Base-by-base conservation (phyloP, 2,888 invertebrate genomes). In the Eupithecia vulgata region DNA sequence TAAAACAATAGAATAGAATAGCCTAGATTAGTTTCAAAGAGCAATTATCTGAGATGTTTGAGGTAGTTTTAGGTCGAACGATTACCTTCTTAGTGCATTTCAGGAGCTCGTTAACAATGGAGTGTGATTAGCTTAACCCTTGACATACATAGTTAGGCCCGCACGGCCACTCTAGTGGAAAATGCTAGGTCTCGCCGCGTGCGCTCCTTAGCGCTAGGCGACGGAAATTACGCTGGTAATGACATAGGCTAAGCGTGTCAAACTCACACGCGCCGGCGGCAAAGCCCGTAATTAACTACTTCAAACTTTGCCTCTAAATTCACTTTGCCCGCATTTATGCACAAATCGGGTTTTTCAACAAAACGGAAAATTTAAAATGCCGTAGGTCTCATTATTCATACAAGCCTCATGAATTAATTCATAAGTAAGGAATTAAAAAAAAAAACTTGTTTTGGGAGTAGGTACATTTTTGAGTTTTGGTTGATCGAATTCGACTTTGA, bases 91-190 rank as follows among this genome's bases (percentile, higher is more conserved):
- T 78, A 80, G 83, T 84, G 83, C 83, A 83, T 88, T 92, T 92
- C 90, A 91, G 91, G 89, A 87, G 87, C 88, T 88, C 84, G 80
- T 85, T 87, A 89, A 92, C 89, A 91, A 91, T 90, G 86, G 90
- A 85, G 87, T 87, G 87, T 89, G 88, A 93, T 92, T 93, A 93
- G 84, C 84, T 83, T 87, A 90, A 91, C 92, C 93, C 93, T 94
- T 94, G 94, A 94, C 94, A 93, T 77, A 92, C 91, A 90, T 91
- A 88, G 85, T 85, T 85, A 89, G 86, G 86, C 81, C 84, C 84
- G 87, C 88, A 88, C 88, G 84, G 85, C 88, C 91, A 90, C 90
- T 93, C 91, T 92, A 91, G 83, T 91, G 92, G 91, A 93, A 93
- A 93, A 91, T 89, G 88, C 88, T 91, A 90, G 89, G 88, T 90